Base-by-base conservation (phyloP, 2,113 vertebrate genomes). In the Archocentrus centrarchus region DNA sequence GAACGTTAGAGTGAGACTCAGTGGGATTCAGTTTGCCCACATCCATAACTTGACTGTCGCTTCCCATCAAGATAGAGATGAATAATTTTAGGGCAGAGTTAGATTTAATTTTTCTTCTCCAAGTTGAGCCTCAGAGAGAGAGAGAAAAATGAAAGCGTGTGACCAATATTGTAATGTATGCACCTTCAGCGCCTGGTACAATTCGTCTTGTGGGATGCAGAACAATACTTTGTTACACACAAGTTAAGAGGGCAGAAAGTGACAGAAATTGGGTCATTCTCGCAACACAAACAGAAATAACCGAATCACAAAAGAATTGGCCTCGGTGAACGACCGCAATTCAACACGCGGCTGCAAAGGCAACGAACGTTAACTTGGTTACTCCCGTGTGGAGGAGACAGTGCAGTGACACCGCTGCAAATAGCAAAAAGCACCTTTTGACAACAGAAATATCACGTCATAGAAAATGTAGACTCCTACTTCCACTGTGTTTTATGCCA, bases 41-140 rank as follows among this genome's bases (percentile, higher is more conserved):
- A 91, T 85, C 62, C 50, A 82, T 79, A 81, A 79, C 55, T 39
- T 24, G 9, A 81, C 85, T 85, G 92, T 81, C 79, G 1, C 30
- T 55, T 84, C 15, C 8, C 15, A 78, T 89, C 83, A 89, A 57
- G 50, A 57, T 1, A 32, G 5, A 57, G 15, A 83, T 83, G 13
- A 81, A 83, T 87, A 80, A 39, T 86, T 80, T 77, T 3, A 68
- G 8, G 58, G 41, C 32, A 61, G 18, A 5, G 22, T 50, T 60
- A 35, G 10, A 20, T 24, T 76, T 79, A 58, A 60, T 7, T 63
- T 73, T 81, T 41, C 4, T 77, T 75, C 83, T 32, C 32, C 53
- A 47, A 15, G 24, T 37, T 55, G 58, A 50, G 5, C 11, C 7
- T 37, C 8, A 0, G 30, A 68, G 60, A 53, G 66, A 53, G 66